Percentiles rank a stretch among this genome's conserved stretches.
Conservation (phyloP, 1,140 invertebrate species). For the Lasioglossum albipes region DNA sequence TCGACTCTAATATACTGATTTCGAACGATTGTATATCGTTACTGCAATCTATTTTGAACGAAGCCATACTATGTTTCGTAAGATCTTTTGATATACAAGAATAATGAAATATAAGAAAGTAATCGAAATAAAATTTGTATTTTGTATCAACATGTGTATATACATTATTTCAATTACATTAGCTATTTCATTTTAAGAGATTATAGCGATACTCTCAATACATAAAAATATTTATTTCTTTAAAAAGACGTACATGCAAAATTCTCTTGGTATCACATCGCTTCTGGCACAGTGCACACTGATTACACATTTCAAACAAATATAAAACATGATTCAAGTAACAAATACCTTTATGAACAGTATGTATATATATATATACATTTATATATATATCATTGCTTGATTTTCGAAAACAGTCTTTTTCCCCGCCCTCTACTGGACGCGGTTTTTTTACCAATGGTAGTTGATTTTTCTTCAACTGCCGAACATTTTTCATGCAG, state of each 20-base stretch:
- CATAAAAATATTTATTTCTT: conserved; percentile 10
- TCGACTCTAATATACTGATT: background rate
- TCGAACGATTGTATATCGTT: conserved; percentile 18
- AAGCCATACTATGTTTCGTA: conserved; percentile 24
- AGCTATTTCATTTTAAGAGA: background rate
- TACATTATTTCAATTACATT: background rate
- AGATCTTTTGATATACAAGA: conserved; percentile 7
- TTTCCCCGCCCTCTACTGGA: conserved; percentile 70
- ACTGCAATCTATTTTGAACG: conserved; percentile 27
- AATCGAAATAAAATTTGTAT: background rate
- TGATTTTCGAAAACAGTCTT: conserved; percentile 72
- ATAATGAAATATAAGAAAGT: background rate
- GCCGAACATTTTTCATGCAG: conserved; percentile 82
- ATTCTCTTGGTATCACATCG: conserved; percentile 19
- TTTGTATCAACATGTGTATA: background rate
- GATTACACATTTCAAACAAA: conserved; percentile 19
- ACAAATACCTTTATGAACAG: background rate
- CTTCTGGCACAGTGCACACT: background rate
- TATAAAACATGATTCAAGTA: background rate
- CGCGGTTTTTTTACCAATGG: conserved; percentile 34
- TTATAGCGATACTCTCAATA: background rate
- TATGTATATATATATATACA: background rate
- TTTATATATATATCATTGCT: conserved; percentile 48
- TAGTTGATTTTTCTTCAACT: conserved; percentile 68
- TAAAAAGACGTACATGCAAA: conserved; percentile 5